These are phyloP conservation scores for Stenotaenia linearis DNA, from an alignment of 2,888 invertebrate genomes.

Conservation along the genomic window DNA sequence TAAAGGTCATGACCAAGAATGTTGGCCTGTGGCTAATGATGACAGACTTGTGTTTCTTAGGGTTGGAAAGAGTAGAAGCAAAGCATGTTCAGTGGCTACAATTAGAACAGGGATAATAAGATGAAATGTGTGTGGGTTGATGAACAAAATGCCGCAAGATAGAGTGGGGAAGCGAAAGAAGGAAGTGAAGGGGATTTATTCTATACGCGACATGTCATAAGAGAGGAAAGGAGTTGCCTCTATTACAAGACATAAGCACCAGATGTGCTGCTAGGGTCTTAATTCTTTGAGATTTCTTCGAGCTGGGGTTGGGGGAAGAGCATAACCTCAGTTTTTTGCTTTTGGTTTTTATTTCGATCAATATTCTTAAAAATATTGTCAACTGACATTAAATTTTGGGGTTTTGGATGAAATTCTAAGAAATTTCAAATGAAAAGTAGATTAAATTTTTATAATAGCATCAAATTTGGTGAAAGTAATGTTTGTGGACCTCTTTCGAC, in stretches of 20 bases:
- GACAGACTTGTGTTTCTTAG: neutral
- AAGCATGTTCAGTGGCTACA: neutral
- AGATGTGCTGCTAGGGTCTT: constrained; percentile 12
- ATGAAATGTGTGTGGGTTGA: neutral
- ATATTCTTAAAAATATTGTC: neutral
- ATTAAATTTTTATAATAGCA: too few relatives aligned
- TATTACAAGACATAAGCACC: constrained; percentile 7
- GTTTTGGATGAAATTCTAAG: neutral
- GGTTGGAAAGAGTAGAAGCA: neutral
- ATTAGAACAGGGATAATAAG: neutral
- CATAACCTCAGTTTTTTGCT: neutral
- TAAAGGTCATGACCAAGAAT: neutral
- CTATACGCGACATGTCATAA: neutral
- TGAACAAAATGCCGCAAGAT: neutral
- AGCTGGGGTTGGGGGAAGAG: neutral
- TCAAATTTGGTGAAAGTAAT: too few relatives aligned
- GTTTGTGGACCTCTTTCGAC: too few relatives aligned
- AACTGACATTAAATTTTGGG: neutral
- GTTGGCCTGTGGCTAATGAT: neutral
- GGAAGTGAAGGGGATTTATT: neutral
- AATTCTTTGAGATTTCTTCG: constrained; percentile 1
- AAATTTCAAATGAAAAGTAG: too few relatives aligned
- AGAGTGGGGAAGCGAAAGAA: neutral
- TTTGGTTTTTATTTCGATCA: neutral
- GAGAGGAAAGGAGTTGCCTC: neutral